phyloP scores from a whole-genome alignment of 2,113 vertebrate species.

The Tringa solitaria region DNA sequence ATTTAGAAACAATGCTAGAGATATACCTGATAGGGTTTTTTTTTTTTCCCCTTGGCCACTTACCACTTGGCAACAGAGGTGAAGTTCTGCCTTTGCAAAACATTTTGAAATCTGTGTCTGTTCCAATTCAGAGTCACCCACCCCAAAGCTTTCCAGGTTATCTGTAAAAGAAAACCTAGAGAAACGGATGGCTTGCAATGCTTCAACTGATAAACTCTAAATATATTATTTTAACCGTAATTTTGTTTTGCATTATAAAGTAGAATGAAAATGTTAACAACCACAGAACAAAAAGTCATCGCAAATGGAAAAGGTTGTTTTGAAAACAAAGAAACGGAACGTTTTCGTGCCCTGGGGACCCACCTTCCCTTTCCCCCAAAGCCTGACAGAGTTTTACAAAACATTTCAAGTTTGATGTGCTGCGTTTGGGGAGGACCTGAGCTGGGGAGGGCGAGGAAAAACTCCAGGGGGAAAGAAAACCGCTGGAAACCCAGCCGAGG shows the following conservation, averaged over 20 bases:
- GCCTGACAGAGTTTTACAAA: not conserved
- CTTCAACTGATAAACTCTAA: slow-evolving; percentile 23
- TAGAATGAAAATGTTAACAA: not conserved
- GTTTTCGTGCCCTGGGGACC: not conserved
- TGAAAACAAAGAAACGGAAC: not conserved
- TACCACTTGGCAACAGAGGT: slow-evolving; percentile 33
- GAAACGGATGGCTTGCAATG: not conserved
- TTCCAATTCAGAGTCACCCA: slow-evolving; percentile 25
- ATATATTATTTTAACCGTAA: not conserved
- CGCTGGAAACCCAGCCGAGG: not conserved
- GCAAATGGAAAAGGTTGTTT: not conserved
- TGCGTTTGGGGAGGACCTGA: not conserved
- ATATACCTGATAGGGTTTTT: slow-evolving; percentile 4
- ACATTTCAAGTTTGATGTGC: not conserved
- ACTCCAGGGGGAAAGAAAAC: not conserved
- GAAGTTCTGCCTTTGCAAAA: slow-evolving; percentile 25
- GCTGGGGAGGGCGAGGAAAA: not conserved
- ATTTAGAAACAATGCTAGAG: slow-evolving; percentile 31
- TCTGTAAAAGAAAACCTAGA: slow-evolving; percentile 20
- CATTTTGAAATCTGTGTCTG: slow-evolving; percentile 9
- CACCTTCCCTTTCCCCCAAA: not conserved
- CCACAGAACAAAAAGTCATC: not conserved
- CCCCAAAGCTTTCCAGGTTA: slow-evolving; percentile 10
- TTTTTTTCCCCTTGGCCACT: slow-evolving; percentile 4
- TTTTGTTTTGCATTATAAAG: not conserved